These are phyloP conservation scores for Micromys minutus DNA, from an alignment of 2,113 vertebrate species.

Conservation along the genomic window DNA sequence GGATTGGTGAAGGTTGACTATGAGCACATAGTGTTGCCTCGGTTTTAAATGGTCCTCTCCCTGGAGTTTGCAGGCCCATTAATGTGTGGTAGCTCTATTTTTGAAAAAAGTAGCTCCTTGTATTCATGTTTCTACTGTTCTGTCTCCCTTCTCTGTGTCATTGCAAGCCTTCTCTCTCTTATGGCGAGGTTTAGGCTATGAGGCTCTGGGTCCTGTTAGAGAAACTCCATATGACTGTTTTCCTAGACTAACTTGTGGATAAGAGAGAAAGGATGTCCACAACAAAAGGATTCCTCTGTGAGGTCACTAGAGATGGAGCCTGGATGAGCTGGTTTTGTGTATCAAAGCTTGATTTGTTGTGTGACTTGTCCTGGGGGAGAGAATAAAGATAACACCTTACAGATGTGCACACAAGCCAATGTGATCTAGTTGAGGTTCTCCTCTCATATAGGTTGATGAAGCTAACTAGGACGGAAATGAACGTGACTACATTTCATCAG, in stretches of 20 bases:
- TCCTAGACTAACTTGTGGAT: background rate
- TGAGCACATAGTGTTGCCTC: background rate
- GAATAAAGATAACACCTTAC: background rate
- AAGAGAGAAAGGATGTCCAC: background rate
- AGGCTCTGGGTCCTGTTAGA: background rate
- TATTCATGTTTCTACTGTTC: background rate
- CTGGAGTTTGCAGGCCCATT: background rate
- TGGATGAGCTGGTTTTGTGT: background rate
- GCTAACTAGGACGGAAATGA: background rate
- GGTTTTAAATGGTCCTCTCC: background rate
- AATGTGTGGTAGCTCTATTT: background rate
- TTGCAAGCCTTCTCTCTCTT: background rate
- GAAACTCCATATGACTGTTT: background rate
- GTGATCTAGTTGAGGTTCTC: background rate
- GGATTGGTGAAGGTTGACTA: accelerated
- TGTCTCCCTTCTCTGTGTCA: background rate
- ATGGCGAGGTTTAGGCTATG: background rate
- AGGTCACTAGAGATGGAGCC: background rate
- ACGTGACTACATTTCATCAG: background rate
- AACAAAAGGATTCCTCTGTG: background rate
- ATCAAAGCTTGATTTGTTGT: background rate
- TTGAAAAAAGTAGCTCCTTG: background rate
- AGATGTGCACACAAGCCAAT: background rate
- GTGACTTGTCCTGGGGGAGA: background rate
- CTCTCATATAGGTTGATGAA: background rate